Conservation (phyloP, 2,888 invertebrate genomes). For the Augiades crinisus region DNA sequence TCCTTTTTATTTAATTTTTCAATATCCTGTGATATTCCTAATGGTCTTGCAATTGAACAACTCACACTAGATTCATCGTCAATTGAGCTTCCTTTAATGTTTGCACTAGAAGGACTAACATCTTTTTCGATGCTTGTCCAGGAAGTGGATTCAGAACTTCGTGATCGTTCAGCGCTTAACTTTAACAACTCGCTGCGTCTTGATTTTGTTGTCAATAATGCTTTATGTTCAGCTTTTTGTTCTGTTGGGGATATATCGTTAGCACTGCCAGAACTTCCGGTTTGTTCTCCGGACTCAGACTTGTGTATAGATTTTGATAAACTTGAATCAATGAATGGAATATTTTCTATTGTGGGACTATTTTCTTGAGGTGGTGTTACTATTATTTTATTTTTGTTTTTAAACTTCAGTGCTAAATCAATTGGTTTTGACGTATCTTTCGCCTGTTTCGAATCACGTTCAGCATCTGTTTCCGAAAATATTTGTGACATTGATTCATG, state of each 20-base stretch:
- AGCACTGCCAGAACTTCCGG: slow-evolving; percentile 69
- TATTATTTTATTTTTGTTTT: slow-evolving; percentile 80
- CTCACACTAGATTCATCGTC: slow-evolving; percentile 88
- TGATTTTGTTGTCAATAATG: slow-evolving; percentile 70
- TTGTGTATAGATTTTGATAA: slow-evolving; percentile 62
- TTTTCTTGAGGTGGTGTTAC: slow-evolving; percentile 83
- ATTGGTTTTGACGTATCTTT: slow-evolving; percentile 51
- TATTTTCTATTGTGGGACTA: slow-evolving; percentile 81
- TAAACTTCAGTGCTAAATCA: slow-evolving; percentile 69
- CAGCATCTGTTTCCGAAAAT: slow-evolving; percentile 65
- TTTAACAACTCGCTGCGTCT: slow-evolving; percentile 82
- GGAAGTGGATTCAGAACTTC: slow-evolving; percentile 89
- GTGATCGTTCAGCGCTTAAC: slow-evolving; percentile 87
- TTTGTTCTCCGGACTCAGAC: slow-evolving; percentile 69
- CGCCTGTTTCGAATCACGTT: slow-evolving; percentile 53
- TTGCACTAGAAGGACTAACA: slow-evolving; percentile 81
- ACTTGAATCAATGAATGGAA: slow-evolving; percentile 71
- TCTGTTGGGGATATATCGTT: slow-evolving; percentile 67
- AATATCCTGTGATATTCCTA: slow-evolving; percentile 89
- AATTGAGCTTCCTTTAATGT: slow-evolving; percentile 84
- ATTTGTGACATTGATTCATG: slow-evolving; percentile 68
- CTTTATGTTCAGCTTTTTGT: slow-evolving; percentile 55
- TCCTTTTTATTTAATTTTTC: slow-evolving; percentile 85
- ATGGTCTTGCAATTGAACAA: slow-evolving; percentile 89
- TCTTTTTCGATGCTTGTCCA: slow-evolving; percentile 91